These are phyloP conservation scores for Mesitornis unicolor DNA, from an alignment of 2,113 vertebrate species.

Conservation along the genomic window DNA sequence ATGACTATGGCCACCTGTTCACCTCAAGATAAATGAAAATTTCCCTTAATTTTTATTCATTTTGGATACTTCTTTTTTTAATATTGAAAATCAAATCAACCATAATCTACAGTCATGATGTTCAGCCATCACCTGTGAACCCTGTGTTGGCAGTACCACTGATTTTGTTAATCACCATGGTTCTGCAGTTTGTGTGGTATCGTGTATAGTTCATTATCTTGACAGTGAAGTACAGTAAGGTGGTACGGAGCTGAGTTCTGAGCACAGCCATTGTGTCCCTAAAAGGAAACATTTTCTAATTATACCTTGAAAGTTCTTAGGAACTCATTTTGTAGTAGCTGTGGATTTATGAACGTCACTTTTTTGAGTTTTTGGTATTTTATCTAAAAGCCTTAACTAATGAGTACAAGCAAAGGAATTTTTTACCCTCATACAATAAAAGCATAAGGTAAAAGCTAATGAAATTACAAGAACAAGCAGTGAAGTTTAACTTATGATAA, in stretches of 20 bases:
- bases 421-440: not conserved
- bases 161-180: accelerated
- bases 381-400: not conserved
- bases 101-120: not conserved
- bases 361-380: not conserved
- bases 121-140: not conserved
- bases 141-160: not conserved
- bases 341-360: not conserved
- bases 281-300: not conserved
- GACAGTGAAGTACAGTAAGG: not conserved
- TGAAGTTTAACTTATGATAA: not conserved
- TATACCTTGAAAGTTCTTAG: not conserved
- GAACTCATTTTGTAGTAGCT: not conserved
- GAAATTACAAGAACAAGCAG: not conserved
- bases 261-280: not conserved
- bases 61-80: not conserved
- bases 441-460: not conserved
- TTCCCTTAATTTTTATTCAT: not conserved
- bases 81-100: not conserved
- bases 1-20: not conserved
- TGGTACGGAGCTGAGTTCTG: not conserved
- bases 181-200: too few species aligned
- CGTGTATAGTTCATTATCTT: too few species aligned
- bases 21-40: not conserved
- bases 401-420: not conserved